Base-by-base conservation (phyloP, 2,888 invertebrate species). In the Caenorhabditis plicata region DNA sequence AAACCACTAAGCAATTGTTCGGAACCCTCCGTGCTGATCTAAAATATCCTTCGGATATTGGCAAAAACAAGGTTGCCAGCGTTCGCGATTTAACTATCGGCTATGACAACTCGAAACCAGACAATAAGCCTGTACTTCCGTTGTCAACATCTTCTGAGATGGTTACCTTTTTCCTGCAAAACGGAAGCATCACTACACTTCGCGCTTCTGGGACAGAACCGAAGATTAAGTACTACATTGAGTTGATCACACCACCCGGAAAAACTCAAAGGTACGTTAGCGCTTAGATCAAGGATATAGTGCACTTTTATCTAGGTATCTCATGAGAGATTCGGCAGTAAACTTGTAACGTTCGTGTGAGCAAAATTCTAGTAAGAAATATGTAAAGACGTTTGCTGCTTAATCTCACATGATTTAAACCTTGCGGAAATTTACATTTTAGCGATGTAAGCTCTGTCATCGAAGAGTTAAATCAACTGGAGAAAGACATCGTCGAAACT, bases 151-250 rank as follows among this genome's bases (percentile, higher is more conserved):
- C 83, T 4, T 84, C 83, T 65, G 88, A 96, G 84, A 98, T 99
- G 98, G 88, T 99, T 46, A 93, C 93, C 9, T 92, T 98, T 82
- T 87, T 87, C 8, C 92, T 96, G 82, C 85, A 86, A 46, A 91
- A 90, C 83, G 80, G 80, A 39, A 93, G 92, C 0, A 86, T 91
- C 64, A 87, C 90, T 1, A 95, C 93, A 0, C 83, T 99, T 27
- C 86, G 98, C 66, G 93, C 95, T 1, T 94, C 94, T 82, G 98
- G 98, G 39, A 99, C 98, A 0, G 98, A 99, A 82, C 98, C 98
- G 35, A 99, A 99, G 83, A 87, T 99, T 75, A 99, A 99, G 84
- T 99, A 94, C 83, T 99, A 99, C 84, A 89, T 91, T 0, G 98
- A 95, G 82, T 85, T 92, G 51, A 74, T 64, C 40, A 80, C 80